Evolutionary conservation across 1,140 invertebrate genomes (phyloP), one percentile per base, ranked within the genome.

Genomic region (Drosophila burlai): DNA sequence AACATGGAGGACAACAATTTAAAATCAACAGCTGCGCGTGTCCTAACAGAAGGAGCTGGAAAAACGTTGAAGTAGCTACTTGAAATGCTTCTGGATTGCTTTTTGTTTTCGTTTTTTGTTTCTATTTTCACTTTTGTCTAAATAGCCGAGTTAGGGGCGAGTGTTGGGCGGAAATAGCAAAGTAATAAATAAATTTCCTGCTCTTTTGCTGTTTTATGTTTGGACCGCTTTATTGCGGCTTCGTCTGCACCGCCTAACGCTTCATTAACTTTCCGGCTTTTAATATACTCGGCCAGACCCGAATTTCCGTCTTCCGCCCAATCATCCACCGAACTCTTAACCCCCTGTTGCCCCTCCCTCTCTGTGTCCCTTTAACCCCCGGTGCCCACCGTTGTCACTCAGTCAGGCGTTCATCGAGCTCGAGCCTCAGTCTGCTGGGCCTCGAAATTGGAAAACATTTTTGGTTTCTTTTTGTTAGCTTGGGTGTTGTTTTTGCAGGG

Each of bases 21-120:
- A 81, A 87, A 87, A 84, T 84, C 84, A 87, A 87, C 83, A 87
- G 83, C 83, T 89, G 84, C 77, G 84, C 80, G 86, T 83, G 75
- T 83, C 49, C 63, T 69, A 45, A 65, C 43, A 67, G 57, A 60
- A 72, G 79, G 36, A 55, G 63, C 38, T 64, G 65, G 76, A 73
- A 76, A 62, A 76, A 69, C 59, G 52, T 72, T 80, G 36, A 57
- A 74, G 52, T 60, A 80, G 65, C 55, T 50, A 65, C 76, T 80
- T 65, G 66, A 79, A 73, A 73, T 47, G 66, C 75, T 78, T 69
- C 49, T 42, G 50, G 34, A 38, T 40, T 40, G 54, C 9, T 57
- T 57, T 55, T 57, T 43, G 58, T 36, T 46, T 42, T 47, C 18
- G 26, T 26, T 40, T 42, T 54, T 54, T 40, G 24, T 52, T 52